These are phyloP conservation scores for Bufo gargarizans DNA, from an alignment of 2,113 vertebrate species.

Conservation along the genomic window DNA sequence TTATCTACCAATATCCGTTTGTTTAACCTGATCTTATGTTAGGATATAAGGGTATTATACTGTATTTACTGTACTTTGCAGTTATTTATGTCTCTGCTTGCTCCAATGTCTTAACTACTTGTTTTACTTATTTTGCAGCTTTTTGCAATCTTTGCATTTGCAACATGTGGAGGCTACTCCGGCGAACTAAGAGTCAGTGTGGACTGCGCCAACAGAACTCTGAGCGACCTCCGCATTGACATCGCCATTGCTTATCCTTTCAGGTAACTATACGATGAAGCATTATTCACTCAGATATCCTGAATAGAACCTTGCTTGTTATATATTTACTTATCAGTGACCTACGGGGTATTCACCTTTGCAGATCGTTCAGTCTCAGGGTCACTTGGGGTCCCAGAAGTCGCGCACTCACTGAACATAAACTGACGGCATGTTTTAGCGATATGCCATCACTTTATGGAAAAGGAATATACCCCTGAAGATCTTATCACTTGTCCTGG, in stretches of 20 bases:
- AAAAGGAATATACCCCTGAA: too few relatives aligned
- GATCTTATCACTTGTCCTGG: too few relatives aligned
- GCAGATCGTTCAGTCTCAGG: too few relatives aligned
- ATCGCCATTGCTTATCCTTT: slow-evolving; percentile 94
- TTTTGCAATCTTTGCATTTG: slow-evolving; percentile 99
- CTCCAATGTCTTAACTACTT: not conserved
- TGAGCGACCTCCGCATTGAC: slow-evolving; percentile 92
- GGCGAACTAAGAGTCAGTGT: slow-evolving; percentile 93
- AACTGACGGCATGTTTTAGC: too few relatives aligned
- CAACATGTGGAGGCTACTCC: slow-evolving; percentile 97
- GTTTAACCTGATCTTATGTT: not conserved
- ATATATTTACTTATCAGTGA: too few relatives aligned
- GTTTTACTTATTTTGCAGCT: slow-evolving; percentile 74
- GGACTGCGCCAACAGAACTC: slow-evolving; percentile 94
- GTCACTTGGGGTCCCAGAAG: too few relatives aligned
- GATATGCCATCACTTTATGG: too few relatives aligned
- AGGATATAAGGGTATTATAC: not conserved
- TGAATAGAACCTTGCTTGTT: too few relatives aligned
- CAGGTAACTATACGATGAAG: slow-evolving; percentile 75
- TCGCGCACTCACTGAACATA: too few relatives aligned
- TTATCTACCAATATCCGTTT: not conserved
- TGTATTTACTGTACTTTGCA: not conserved
- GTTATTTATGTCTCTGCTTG: not conserved
- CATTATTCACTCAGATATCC: too few relatives aligned
- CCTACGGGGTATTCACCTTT: too few relatives aligned